Evolutionary conservation across 37 sponge, comb jelly and placozoan species (phyloP).

Genomic region (Diacarnus erythraeanus): DNA sequence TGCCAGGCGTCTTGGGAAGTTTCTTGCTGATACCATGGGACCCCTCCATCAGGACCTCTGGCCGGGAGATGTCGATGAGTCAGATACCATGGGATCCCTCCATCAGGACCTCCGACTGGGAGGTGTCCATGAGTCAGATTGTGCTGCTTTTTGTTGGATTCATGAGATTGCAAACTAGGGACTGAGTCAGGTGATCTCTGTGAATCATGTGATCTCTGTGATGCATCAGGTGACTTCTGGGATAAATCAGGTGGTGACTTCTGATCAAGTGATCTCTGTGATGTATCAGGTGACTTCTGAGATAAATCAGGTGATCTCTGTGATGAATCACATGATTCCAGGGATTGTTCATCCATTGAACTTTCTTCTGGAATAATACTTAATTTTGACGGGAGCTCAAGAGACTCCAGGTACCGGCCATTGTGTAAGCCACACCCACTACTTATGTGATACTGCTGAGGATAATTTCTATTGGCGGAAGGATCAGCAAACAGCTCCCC

Average conservation of each 20-base stretch:
- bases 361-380: conserved; percentile 16
- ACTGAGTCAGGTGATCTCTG: no score
- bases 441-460: no score
- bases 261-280: no score
- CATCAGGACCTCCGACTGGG: no score
- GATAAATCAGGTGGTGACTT: background rate
- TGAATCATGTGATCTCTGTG: no score
- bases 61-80: no score
- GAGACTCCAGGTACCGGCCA: background rate
- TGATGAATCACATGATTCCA: background rate
- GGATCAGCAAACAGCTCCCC: no score
- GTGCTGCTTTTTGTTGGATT: no score
- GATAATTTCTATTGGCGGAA: no score
- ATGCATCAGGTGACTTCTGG: background rate
- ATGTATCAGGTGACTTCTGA: background rate
- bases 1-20: background rate
- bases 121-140: no score
- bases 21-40: background rate
- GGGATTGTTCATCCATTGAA: background rate
- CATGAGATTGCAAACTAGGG: no score
- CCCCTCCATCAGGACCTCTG: background rate
- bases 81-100: background rate
- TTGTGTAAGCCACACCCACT: background rate
- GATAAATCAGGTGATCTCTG: background rate
- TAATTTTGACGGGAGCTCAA: background rate